Evolutionary conservation across 2,797 vertebrate species (phyloP).

Genomic region (Chrysocyon brachyurus): DNA sequence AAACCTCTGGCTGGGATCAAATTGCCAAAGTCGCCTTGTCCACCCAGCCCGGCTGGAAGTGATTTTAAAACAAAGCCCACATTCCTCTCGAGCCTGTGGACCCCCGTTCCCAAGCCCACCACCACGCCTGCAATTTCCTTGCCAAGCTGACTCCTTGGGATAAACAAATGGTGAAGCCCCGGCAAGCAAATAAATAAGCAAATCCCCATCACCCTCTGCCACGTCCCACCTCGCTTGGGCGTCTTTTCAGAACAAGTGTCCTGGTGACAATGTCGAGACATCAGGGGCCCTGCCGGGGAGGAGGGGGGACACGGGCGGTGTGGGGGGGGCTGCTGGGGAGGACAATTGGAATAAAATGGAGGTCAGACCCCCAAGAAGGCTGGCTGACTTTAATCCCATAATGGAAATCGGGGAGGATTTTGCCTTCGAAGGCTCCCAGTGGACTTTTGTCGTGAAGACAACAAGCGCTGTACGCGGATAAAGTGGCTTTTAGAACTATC

Average conservation of each 20-base stretch:
- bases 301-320: not conserved
- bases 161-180: not conserved
- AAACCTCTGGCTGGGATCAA: not conserved
- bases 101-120: not conserved
- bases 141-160: not conserved
- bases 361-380: conserved; percentile 81
- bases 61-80: conserved; percentile 32
- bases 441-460: conserved; percentile 85
- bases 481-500: conserved; percentile 94
- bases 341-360: conserved; percentile 37
- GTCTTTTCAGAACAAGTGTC: not conserved
- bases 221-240: fast-evolving
- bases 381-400: conserved; percentile 80
- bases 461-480: conserved; percentile 85
- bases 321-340: not conserved
- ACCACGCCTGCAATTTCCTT: not conserved
- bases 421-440: conserved; percentile 81
- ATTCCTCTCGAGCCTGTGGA: not conserved
- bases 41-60: not conserved
- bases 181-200: not conserved
- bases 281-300: not conserved
- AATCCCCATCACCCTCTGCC: not conserved
- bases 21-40: not conserved
- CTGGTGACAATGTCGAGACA: not conserved
- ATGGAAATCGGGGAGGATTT: conserved; percentile 77